Evolutionary conservation across 2,113 vertebrate species (phyloP), one percentile per base, ranked within the genome.

Genomic region (Erpornis zantholeuca): DNA sequence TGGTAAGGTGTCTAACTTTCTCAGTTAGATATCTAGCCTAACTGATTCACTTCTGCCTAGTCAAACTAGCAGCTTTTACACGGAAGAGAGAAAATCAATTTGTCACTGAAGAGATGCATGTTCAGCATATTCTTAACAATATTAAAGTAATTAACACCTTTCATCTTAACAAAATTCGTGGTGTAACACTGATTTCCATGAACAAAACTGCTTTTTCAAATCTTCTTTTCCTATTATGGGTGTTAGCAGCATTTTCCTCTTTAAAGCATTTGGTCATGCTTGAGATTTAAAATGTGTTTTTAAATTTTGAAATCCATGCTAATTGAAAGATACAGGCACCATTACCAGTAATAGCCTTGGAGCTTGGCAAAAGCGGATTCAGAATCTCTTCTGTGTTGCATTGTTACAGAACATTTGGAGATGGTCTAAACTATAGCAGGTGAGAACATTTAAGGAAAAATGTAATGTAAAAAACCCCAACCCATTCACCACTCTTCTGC

Each of bases 131-230:
- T 80, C 77, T 68, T 83, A 91, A 76, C 44, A 81, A 70, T 57
- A 82, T 70, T 88, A 71, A 93, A 90, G 25, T 59, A 93, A 88
- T 68, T 60, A 84, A 94, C 85, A 61, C 11, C 16, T 86, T 91
- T 82, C 20, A 78, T 69, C 60, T 52, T 61, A 93, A 83, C 20
- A 82, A 56, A 82, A 72, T 66, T 63, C 3, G 22, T 15, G 40
- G 53, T 65, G 15, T 69, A 91, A 88, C 59, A 83, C 83, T 71
- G 78, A 92, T 76, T 94, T 77, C 68, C 82, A 86, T 44, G 47
- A 91, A 92, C 81, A 88, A 54, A 90, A 61, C 44, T 68, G 44
- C 59, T 90, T 87, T 94, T 93, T 84, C 91, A 94, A 92, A 96
- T 82, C 44, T 19, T 82, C 31, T 92, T 88, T 92, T 94, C 65